phyloP scores from a whole-genome alignment of 2,113 vertebrate species.

The Entosphenus tridentatus region DNA sequence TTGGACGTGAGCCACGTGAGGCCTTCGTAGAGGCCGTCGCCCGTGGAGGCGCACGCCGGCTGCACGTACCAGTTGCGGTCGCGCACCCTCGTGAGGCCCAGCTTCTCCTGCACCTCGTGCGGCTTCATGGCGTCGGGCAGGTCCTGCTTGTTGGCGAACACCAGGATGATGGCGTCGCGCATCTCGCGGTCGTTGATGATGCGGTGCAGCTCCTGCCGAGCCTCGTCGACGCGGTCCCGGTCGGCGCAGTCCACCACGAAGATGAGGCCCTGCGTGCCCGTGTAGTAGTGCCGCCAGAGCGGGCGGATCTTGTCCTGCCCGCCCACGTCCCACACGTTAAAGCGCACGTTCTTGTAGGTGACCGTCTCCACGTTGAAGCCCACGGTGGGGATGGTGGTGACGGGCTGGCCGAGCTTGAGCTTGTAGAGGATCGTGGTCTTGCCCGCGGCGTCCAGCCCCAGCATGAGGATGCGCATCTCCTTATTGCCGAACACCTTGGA shows the following conservation, averaged over 20 bases:
- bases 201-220: constrained; percentile 9
- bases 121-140: constrained; percentile 10
- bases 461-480: constrained; percentile 11
- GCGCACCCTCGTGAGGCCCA: constrained; percentile 7
- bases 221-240: constrained; percentile 10
- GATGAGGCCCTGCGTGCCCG: constrained; percentile 10
- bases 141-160: constrained; percentile 10
- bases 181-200: constrained; percentile 11
- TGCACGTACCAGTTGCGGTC: constrained; percentile 10
- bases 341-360: constrained; percentile 10
- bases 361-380: constrained; percentile 11
- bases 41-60: constrained; percentile 8
- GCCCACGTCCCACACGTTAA: constrained; percentile 11
- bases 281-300: constrained; percentile 11
- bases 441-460: constrained; percentile 9
- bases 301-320: constrained; percentile 7
- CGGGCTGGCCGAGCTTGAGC: constrained; percentile 10
- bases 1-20: constrained; percentile 9
- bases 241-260: constrained; percentile 11
- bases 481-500: constrained; percentile 10
- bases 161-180: constrained; percentile 10
- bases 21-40: constrained; percentile 9
- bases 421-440: constrained; percentile 10
- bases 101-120: constrained; percentile 10
- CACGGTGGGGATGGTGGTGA: constrained; percentile 10